Evolutionary conservation across 1,140 invertebrate genomes (phyloP).

Genomic region (Coelopa frigida): DNA sequence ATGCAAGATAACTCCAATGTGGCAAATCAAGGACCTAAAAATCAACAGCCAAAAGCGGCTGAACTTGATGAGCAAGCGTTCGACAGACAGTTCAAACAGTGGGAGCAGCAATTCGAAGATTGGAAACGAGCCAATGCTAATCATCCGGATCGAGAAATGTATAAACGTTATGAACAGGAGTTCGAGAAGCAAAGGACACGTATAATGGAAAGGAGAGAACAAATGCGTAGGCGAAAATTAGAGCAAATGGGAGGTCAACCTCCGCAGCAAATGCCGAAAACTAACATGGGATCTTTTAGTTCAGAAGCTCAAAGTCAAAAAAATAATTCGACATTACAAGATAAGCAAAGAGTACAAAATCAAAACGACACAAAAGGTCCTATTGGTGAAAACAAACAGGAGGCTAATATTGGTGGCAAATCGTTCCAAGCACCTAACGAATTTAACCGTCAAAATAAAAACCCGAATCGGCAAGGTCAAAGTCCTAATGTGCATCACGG

Average conservation of each 20-base stretch:
- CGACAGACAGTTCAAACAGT: constrained; percentile 73
- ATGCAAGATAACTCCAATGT: background rate
- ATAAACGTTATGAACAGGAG: constrained; percentile 72
- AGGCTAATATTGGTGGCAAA: too few relatives aligned
- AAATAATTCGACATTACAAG: too few relatives aligned
- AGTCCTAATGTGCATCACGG: too few relatives aligned
- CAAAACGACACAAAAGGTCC: too few relatives aligned
- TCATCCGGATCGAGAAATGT: constrained; percentile 77
- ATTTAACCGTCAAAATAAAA: too few relatives aligned
- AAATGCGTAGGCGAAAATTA: constrained; percentile 60
- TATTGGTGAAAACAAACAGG: too few relatives aligned
- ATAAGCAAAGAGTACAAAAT: too few relatives aligned
- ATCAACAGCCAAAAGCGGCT: constrained; percentile 16
- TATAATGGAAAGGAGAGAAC: constrained; percentile 66
- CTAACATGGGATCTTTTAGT: too few relatives aligned
- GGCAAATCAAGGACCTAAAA: background rate
- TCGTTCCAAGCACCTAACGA: too few relatives aligned
- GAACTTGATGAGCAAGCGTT: constrained; percentile 67
- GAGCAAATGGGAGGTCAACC: constrained; percentile 5
- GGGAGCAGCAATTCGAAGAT: constrained; percentile 76
- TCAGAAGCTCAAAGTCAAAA: too few relatives aligned
- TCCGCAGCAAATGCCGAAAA: too few relatives aligned
- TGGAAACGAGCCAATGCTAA: constrained; percentile 79
- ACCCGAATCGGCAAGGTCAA: too few relatives aligned
- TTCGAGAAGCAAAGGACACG: constrained; percentile 73